Percentiles rank a stretch among this genome's conserved stretches.
phyloP scores from a whole-genome alignment of 2,113 vertebrate species.

The Carassius gibelio region DNA sequence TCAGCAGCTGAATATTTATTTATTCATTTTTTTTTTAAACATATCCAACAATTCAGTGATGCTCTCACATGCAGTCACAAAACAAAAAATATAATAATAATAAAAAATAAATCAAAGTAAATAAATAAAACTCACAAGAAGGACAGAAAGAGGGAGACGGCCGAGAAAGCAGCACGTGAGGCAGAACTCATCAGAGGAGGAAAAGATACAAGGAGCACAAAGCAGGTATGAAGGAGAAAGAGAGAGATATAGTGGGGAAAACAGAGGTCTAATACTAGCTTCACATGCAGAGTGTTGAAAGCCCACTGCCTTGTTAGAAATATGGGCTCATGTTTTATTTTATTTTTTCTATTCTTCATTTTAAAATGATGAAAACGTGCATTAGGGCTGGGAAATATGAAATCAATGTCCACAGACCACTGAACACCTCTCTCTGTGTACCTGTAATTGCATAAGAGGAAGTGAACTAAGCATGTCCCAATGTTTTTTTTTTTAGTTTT shows the following conservation, averaged over 20 bases:
- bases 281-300: slow-evolving; percentile 98
- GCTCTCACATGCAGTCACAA: slow-evolving; percentile 98
- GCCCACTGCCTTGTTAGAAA: slow-evolving; percentile 79
- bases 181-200: slow-evolving; percentile 71
- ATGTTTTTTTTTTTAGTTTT: slow-evolving; percentile 44
- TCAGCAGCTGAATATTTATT: slow-evolving; percentile 98
- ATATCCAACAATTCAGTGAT: slow-evolving; percentile 99
- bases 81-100: slow-evolving; percentile 85
- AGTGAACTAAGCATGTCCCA: slow-evolving; percentile 61
- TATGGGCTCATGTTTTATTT: slow-evolving; percentile 72
- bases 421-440: slow-evolving; percentile 69
- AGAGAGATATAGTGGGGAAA: slow-evolving; percentile 61
- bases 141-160: slow-evolving; percentile 70
- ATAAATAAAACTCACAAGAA: slow-evolving; percentile 88
- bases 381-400: slow-evolving; percentile 61
- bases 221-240: slow-evolving; percentile 66
- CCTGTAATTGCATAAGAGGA: slow-evolving; percentile 73
- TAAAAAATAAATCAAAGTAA: slow-evolving; percentile 71
- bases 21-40: slow-evolving; percentile 81
- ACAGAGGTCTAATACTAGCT: slow-evolving; percentile 87
- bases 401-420: slow-evolving; percentile 64
- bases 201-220: slow-evolving; percentile 58
- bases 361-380: slow-evolving; percentile 66
- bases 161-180: slow-evolving; percentile 64
- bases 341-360: slow-evolving; percentile 60